Evolutionary conservation across 2,113 vertebrate species (phyloP).

Genomic region (Cyanoderma ruficeps): DNA sequence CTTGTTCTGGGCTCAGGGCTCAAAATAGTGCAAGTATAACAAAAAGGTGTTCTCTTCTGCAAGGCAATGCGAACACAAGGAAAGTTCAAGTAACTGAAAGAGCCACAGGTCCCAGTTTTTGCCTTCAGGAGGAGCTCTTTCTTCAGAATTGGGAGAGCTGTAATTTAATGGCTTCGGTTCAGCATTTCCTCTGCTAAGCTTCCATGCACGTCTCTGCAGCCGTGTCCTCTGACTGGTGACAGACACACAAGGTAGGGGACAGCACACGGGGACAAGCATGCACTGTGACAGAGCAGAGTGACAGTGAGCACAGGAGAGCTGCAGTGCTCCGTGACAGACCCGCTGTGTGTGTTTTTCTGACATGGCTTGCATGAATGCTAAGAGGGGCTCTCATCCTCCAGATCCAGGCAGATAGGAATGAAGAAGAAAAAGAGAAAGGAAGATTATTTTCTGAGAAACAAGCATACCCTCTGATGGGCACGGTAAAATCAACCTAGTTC

Average conservation of each 20-base stretch:
- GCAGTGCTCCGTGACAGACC: background rate
- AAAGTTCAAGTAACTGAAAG: background rate
- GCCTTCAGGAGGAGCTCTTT: conserved; percentile 48
- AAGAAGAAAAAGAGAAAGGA: conserved; percentile 27
- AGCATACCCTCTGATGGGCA: background rate
- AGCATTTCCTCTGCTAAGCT: background rate
- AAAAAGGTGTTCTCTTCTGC: background rate
- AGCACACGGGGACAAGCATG: background rate
- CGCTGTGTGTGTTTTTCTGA: background rate
- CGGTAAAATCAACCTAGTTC: background rate
- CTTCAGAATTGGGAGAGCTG: background rate
- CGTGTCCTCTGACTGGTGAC: background rate
- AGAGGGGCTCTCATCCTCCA: background rate
- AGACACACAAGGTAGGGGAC: background rate
- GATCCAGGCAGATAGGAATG: conserved; percentile 6
- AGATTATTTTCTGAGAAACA: conserved; percentile 11
- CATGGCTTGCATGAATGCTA: background rate
- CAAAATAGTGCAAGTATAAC: background rate
- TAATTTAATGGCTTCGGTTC: background rate
- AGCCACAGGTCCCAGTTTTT: background rate
- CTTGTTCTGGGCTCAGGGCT: background rate
- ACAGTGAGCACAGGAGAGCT: background rate
- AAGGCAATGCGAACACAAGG: background rate
- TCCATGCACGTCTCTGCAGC: background rate
- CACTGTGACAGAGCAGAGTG: background rate